Evolutionary conservation across 2,888 invertebrate species (phyloP).

Genomic region (Lathronympha strigana): DNA sequence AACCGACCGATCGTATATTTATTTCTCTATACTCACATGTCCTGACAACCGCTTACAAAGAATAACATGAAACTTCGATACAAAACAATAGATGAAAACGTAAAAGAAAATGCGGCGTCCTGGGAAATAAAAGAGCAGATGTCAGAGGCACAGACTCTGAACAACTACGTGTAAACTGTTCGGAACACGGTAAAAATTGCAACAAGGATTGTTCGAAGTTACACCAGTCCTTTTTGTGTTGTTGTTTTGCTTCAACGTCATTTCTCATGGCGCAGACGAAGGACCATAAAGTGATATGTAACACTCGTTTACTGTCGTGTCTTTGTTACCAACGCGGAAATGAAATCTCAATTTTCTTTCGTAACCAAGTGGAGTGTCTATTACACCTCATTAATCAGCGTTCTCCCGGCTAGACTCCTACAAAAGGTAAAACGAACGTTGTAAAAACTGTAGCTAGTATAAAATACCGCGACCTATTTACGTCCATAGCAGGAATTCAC

Average conservation of each 20-base stretch:
- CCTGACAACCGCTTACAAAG: slow-evolving; percentile 45
- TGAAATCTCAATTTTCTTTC: slow-evolving; percentile 40
- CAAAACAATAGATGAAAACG: slow-evolving; percentile 57
- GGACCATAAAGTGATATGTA: slow-evolving; percentile 40
- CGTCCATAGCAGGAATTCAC: slow-evolving; percentile 66
- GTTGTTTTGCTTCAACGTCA: slow-evolving; percentile 25
- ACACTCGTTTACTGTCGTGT: slow-evolving; percentile 36
- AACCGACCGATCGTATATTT: slow-evolving; percentile 20
- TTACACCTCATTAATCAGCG: slow-evolving; percentile 40
- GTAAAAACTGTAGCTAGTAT: slow-evolving; percentile 55
- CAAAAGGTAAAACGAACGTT: slow-evolving; percentile 51
- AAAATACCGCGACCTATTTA: slow-evolving; percentile 74
- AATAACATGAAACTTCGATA: slow-evolving; percentile 50
- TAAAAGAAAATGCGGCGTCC: slow-evolving; percentile 60
- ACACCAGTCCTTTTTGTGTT: slow-evolving; percentile 21
- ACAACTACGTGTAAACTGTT: slow-evolving; percentile 47
- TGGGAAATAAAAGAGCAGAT: slow-evolving; percentile 58
- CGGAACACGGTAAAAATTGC: slow-evolving; percentile 41
- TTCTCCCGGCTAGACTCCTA: slow-evolving; percentile 32
- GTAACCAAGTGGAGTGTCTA: slow-evolving; percentile 27
- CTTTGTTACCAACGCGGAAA: slow-evolving; percentile 37
- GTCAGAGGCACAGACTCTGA: slow-evolving; percentile 56
- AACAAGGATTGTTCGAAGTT: slow-evolving; percentile 33
- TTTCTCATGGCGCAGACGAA: slow-evolving; percentile 31
- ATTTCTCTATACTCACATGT: slow-evolving; percentile 24